Percentiles rank a stretch among this genome's conserved stretches.
Evolutionary conservation across 2,797 vertebrate species (phyloP).

Genomic region (Acomys russatus): DNA sequence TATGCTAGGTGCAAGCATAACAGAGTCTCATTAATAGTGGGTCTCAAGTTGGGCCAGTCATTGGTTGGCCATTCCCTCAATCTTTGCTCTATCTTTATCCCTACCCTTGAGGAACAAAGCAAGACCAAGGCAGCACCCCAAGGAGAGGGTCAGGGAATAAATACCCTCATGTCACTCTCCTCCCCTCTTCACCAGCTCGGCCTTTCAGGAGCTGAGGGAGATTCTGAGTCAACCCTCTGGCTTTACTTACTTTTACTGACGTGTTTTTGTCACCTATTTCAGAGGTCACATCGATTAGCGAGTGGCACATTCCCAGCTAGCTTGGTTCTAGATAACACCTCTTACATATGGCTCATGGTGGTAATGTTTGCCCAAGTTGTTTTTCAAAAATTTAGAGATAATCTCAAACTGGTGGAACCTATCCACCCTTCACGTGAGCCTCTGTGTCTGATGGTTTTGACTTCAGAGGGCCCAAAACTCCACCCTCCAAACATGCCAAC

Average conservation of each 20-base stretch:
- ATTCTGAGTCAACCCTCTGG: not conserved
- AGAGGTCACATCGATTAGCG: not conserved
- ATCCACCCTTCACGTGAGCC: not conserved
- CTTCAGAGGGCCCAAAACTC: not conserved
- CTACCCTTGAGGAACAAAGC: not conserved
- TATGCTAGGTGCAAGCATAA: no score
- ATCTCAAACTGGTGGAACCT: not conserved
- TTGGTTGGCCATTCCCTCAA: no score
- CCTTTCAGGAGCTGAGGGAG: not conserved
- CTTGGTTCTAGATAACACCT: not conserved
- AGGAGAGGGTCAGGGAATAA: not conserved
- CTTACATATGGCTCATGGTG: not conserved
- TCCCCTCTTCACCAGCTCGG: not conserved
- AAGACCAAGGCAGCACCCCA: not conserved
- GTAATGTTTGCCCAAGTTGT: not conserved
- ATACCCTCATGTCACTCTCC: not conserved
- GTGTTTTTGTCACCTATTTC: not conserved
- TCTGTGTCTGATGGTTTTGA: not conserved
- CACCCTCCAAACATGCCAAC: not conserved
- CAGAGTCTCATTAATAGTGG: no score
- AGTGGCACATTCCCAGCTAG: not conserved
- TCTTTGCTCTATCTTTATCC: no score
- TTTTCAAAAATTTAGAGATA: slow-evolving; percentile 9
- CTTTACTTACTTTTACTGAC: not conserved
- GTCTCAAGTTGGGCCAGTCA: no score